These are phyloP conservation scores for Alouatta palliata DNA, from an alignment of 2,113 vertebrate species.

Conservation along the genomic window DNA sequence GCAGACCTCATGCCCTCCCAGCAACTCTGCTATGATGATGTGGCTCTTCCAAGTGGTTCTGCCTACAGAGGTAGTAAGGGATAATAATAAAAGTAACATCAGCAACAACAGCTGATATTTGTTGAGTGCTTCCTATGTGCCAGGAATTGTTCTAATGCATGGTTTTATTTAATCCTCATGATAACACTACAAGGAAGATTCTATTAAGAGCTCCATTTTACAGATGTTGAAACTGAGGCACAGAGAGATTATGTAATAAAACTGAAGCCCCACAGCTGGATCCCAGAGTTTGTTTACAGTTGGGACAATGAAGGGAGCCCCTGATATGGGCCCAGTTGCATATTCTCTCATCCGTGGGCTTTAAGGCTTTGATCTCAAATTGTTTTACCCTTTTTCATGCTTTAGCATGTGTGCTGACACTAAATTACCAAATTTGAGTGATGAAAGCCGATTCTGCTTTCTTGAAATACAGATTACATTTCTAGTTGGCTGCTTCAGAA, in stretches of 20 bases:
- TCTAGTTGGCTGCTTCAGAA: constrained; percentile 58
- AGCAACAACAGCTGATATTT: background rate
- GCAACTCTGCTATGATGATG: background rate
- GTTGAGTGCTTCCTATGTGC: background rate
- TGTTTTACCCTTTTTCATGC: constrained; percentile 20
- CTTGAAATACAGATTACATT: constrained; percentile 55
- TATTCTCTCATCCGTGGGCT: background rate
- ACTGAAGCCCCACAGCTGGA: background rate
- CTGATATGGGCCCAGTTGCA: background rate
- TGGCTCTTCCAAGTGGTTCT: background rate
- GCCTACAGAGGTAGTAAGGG: background rate
- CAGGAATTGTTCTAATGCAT: background rate
- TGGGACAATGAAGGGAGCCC: background rate
- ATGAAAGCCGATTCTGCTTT: constrained; percentile 45
- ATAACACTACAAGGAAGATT: background rate
- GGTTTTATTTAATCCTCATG: background rate
- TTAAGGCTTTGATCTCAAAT: constrained; percentile 26
- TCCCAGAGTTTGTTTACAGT: background rate
- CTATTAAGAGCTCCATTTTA: background rate
- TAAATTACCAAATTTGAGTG: constrained; percentile 25
- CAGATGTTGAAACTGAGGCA: background rate
- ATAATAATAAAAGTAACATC: background rate
- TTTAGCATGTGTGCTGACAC: constrained; percentile 3
- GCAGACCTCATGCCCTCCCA: background rate
- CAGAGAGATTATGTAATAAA: background rate